These are phyloP conservation scores for Gymnogyps californianus DNA, from an alignment of 2,113 vertebrate genomes.

Conservation along the genomic window DNA sequence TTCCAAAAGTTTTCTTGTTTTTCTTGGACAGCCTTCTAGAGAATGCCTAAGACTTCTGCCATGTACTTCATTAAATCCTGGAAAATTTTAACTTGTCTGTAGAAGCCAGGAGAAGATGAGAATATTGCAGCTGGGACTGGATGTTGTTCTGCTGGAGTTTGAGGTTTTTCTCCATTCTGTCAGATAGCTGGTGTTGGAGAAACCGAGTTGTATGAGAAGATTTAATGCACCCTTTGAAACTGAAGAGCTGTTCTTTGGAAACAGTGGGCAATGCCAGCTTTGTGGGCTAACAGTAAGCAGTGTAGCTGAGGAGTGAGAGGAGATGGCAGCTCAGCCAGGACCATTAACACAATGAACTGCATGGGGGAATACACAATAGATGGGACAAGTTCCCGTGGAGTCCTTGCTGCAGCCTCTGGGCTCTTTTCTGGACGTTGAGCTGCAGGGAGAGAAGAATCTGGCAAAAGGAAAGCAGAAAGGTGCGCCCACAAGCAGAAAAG, in stretches of 20 bases:
- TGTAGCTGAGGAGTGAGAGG: neutral
- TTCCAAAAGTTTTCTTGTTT: slow-evolving; percentile 44
- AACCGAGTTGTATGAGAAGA: neutral
- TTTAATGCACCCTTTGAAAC: neutral
- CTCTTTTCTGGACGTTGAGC: neutral
- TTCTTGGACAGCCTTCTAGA: slow-evolving; percentile 37
- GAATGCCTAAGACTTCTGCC: slow-evolving; percentile 35
- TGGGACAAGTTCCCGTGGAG: neutral
- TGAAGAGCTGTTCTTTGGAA: neutral
- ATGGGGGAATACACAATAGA: neutral
- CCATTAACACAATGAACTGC: neutral
- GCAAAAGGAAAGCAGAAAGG: neutral
- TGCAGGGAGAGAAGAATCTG: neutral
- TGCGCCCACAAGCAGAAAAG: neutral
- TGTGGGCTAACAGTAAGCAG: neutral
- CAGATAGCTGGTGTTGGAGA: neutral
- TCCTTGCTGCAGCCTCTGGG: neutral
- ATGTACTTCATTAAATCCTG: slow-evolving; percentile 35
- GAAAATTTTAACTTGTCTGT: slow-evolving; percentile 24
- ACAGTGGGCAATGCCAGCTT: neutral
- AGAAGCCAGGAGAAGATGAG: slow-evolving; percentile 46
- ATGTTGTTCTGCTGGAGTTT: neutral
- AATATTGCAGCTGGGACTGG: neutral
- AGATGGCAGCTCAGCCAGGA: neutral
- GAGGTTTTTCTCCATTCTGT: slow-evolving; percentile 1